phyloP scores from a whole-genome alignment of 1,140 invertebrate species.

The Riptortus pedestris region DNA sequence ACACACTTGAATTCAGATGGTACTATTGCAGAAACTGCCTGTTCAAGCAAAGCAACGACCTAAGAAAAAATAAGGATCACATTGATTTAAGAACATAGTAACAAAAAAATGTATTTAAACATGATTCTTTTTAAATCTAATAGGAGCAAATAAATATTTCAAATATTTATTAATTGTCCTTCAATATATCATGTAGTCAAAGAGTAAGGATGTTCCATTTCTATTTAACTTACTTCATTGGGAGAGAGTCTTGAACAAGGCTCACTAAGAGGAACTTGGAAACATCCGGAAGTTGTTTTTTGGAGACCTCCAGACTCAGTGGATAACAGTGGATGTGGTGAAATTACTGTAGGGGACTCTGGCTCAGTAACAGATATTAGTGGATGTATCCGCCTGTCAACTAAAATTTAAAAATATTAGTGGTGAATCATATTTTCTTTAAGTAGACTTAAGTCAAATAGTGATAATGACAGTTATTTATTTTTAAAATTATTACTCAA shows the following conservation, averaged over 20 bases:
- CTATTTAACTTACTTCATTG: constrained; percentile 4
- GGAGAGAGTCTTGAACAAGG: constrained; percentile 52
- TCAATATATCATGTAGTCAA: too few relatives aligned
- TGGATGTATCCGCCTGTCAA: background rate
- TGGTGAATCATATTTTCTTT: too few relatives aligned
- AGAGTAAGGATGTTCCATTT: too few relatives aligned
- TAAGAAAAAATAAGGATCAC: constrained; percentile 50
- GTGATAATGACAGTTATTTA: too few relatives aligned
- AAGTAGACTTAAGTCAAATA: too few relatives aligned
- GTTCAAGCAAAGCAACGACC: constrained; percentile 70
- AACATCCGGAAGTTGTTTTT: constrained; percentile 40
- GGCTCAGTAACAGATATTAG: constrained; percentile 3
- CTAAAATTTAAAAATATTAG: background rate
- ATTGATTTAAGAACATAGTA: too few relatives aligned
- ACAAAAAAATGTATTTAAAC: too few relatives aligned
- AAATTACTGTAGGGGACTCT: background rate
- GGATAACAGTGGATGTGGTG: constrained; percentile 2
- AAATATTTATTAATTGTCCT: too few relatives aligned
- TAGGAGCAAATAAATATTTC: too few relatives aligned
- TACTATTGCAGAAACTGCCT: constrained; percentile 65
- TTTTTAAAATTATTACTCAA: too few relatives aligned
- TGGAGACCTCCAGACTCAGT: constrained; percentile 33
- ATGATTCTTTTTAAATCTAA: too few relatives aligned
- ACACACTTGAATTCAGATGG: constrained; percentile 56
- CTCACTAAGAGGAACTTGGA: constrained; percentile 63